Evolutionary conservation across 2,797 vertebrate genomes (phyloP), one percentile per base, ranked within the genome.

Genomic region (Neoniphon sammara): DNA sequence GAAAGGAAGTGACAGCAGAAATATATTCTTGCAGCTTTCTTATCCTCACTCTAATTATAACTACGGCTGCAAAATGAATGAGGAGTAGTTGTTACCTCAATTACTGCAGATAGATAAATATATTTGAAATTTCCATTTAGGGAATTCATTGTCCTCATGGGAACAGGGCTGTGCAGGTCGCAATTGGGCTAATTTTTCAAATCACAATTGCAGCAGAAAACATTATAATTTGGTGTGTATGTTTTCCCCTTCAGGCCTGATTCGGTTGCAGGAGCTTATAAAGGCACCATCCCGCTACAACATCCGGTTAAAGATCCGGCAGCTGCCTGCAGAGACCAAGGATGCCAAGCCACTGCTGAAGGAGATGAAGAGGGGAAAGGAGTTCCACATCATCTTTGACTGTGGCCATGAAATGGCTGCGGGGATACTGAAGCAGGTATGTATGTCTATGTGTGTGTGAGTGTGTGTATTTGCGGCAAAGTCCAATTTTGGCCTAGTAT

Each of bases 221-320:
- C 23, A 36, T 74, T 20, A 18, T 49, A 4, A 63, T 46, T 5
- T 59, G 1, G 30, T 60, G 30, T 55, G 6, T 63, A 63, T 52
- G 0, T 75, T 46, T 56, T 25, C 18, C 15, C 23, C 46, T 15
- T 3, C 91, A 98, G 97, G 97, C 89, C 95, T 99, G 84, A 98
- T 99, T 93, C 96, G 97, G 76, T 93, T 99, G 90, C 97, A 99
- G 90, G 97, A 98, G 88, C 97, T 99, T 81, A 98, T 99, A 91
- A 99, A 99, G 89, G 97, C 97, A 56, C 97, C 97, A 14, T 99
- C 97, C 57, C 94, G 97, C n/a, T 98, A 99, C 90, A 99, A 98
- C 91, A 94, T 99, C 89, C 96, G 97, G 68, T 91, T 99, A 85
- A 99, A 99, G 95, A 99, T 99, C 58, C 96, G 97, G 25, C 97